Evolutionary conservation across 1,140 invertebrate genomes (phyloP).

Genomic region (Andricus grossulariae): DNA sequence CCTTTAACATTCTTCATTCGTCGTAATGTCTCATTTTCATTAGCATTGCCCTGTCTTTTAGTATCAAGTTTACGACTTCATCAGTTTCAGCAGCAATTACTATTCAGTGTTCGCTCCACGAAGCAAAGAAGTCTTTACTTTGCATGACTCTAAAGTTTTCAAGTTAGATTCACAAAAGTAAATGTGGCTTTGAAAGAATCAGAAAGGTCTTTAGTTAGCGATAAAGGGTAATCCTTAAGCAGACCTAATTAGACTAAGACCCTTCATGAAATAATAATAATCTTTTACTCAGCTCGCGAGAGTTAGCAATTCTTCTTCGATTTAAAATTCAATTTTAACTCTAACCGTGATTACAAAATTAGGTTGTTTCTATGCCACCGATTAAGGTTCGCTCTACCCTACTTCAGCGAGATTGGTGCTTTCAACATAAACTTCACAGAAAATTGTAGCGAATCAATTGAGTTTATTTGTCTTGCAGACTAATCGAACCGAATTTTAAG

Average conservation of each 20-base stretch:
- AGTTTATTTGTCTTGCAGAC: background rate
- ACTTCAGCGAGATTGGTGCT: conserved; percentile 5
- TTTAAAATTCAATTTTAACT: conserved; percentile 20
- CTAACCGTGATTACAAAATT: conserved; percentile 24
- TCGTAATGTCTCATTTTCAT: too few species aligned
- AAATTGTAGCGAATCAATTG: conserved; percentile 13
- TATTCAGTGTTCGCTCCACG: too few species aligned
- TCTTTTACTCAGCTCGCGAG: conserved; percentile 6
- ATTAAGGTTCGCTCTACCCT: conserved; percentile 7
- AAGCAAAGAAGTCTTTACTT: background rate
- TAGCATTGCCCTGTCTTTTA: too few species aligned
- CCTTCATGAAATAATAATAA: conserved; percentile 12
- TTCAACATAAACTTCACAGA: conserved; percentile 5
- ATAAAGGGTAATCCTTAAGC: conserved; percentile 1
- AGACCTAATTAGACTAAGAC: conserved; percentile 16
- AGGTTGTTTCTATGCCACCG: conserved; percentile 22
- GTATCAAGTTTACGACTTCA: too few species aligned
- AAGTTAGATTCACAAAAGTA: conserved; percentile 11
- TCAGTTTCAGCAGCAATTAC: too few species aligned
- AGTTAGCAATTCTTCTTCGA: conserved; percentile 8
- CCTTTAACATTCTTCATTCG: too few species aligned
- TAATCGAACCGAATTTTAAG: background rate
- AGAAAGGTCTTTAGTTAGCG: background rate
- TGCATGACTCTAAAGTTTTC: background rate
- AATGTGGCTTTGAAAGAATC: background rate